Evolutionary conservation across 2,797 vertebrate genomes (phyloP).

Genomic region (Paguma larvata): DNA sequence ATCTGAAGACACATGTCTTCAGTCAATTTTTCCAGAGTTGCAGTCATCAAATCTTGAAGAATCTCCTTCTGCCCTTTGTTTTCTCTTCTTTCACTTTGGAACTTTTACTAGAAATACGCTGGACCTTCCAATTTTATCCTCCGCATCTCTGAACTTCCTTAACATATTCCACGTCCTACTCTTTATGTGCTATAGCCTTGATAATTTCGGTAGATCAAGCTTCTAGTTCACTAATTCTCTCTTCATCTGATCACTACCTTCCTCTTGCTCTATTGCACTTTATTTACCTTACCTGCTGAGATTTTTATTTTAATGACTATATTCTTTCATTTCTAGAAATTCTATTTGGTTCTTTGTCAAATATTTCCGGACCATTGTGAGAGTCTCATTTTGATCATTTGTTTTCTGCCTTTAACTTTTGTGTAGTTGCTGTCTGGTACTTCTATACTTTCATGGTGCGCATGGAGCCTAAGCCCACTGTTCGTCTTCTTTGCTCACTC

Average conservation of each 20-base stretch:
- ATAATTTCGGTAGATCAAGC: neutral
- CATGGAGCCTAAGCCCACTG: neutral
- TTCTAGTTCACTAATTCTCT: neutral
- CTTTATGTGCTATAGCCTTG: neutral
- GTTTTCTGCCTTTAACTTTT: neutral
- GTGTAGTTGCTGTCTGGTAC: too few relatives aligned
- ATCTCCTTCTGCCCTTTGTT: neutral
- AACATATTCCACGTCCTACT: neutral
- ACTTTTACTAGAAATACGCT: neutral
- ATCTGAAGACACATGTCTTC: neutral
- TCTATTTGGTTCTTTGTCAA: neutral
- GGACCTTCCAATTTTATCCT: neutral
- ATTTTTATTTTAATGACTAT: neutral
- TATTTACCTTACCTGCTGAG: neutral
- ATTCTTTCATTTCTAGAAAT: slow-evolving; percentile 20
- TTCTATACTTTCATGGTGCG: neutral
- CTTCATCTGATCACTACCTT: neutral
- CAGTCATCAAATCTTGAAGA: neutral
- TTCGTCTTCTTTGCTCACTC: neutral
- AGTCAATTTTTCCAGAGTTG: neutral
- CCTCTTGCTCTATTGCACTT: neutral
- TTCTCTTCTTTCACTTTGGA: neutral
- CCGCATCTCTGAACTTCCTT: neutral
- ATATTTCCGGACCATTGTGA: neutral
- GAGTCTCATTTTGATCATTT: neutral